Percentiles rank a stretch among this genome's conserved stretches.
Conservation (phyloP, 2,888 invertebrate genomes). For the Idaea dimidiata region DNA sequence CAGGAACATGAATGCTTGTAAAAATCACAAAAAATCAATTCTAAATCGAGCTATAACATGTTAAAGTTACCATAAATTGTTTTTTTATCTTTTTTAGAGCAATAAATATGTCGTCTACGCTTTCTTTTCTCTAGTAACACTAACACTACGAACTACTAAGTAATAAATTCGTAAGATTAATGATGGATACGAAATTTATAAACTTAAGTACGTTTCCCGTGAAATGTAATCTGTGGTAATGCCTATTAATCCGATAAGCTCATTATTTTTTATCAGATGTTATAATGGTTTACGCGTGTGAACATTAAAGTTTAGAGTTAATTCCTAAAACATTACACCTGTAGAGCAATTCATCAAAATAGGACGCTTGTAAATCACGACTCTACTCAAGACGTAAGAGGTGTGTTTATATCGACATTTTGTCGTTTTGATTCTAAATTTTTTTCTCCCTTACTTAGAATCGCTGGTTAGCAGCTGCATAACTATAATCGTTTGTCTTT, state of each 20-base stretch:
- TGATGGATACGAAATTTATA: conserved; percentile 70
- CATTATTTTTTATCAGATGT: conserved; percentile 47
- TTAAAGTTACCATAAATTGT: conserved; percentile 53
- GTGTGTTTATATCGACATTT: too few relatives aligned
- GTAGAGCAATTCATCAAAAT: not conserved
- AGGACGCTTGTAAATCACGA: not conserved
- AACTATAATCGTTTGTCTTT: too few relatives aligned
- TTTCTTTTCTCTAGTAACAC: conserved; percentile 50
- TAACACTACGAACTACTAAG: conserved; percentile 56
- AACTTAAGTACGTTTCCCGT: conserved; percentile 66
- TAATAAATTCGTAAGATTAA: conserved; percentile 75
- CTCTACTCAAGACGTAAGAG: not conserved
- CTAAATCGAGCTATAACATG: conserved; percentile 54
- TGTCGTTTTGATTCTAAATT: too few relatives aligned
- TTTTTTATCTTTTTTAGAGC: conserved; percentile 62
- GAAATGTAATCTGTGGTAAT: conserved; percentile 67
- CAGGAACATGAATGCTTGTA: conserved; percentile 39
- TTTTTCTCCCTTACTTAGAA: too few relatives aligned
- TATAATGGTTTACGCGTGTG: conserved; percentile 48
- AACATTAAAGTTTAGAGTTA: conserved; percentile 39
- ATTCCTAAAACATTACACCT: not conserved
- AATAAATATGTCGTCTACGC: conserved; percentile 68
- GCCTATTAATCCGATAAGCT: conserved; percentile 66
- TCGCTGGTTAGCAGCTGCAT: too few relatives aligned
- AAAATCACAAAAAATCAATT: conserved; percentile 42